Percentiles rank a stretch among this genome's conserved stretches.
Conservation (phyloP, 2,888 invertebrate species). For the Lagria hirta region DNA sequence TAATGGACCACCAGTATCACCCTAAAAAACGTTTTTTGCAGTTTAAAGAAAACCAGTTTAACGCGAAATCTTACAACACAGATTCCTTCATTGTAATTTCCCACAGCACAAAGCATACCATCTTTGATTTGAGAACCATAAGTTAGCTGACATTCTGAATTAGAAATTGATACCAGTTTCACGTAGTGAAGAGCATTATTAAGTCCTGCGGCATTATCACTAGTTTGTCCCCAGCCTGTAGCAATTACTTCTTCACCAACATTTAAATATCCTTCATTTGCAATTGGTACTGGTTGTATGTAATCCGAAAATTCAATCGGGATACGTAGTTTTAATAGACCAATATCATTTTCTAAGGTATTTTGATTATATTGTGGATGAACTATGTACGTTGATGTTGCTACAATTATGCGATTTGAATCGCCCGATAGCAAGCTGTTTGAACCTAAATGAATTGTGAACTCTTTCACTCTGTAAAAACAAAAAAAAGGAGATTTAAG, state of each 20-base stretch:
- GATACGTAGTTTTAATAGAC: too few species aligned
- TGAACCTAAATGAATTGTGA: too few species aligned
- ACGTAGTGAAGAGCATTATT: conserved; percentile 8
- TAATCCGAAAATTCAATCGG: too few species aligned
- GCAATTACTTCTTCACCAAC: conserved; percentile 4
- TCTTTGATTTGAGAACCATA: conserved; percentile 14
- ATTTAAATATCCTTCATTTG: conserved; percentile 2
- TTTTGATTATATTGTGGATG: conserved; percentile 13
- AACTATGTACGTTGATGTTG: conserved; percentile 4
- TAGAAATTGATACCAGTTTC: conserved; percentile 7
- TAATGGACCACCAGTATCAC: conserved; percentile 14
- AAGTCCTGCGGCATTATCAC: conserved; percentile 11
- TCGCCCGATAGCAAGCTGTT: too few species aligned
- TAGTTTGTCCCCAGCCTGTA: conserved; percentile 15
- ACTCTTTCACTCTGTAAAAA: too few species aligned
- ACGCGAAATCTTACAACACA: conserved; percentile 19
- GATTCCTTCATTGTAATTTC: conserved; percentile 9
- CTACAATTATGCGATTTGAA: too few species aligned
- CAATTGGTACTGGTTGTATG: conserved; percentile 4
- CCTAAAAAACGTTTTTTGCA: conserved; percentile 7
- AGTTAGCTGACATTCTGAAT: conserved; percentile 6
- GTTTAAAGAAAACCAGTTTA: too few species aligned
- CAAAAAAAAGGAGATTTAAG: too few species aligned
- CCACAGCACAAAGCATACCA: conserved; percentile 13
- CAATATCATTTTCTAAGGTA: too few species aligned